Base-by-base conservation (phyloP, 2,113 vertebrate species). In the Psilopsiagon aymara region DNA sequence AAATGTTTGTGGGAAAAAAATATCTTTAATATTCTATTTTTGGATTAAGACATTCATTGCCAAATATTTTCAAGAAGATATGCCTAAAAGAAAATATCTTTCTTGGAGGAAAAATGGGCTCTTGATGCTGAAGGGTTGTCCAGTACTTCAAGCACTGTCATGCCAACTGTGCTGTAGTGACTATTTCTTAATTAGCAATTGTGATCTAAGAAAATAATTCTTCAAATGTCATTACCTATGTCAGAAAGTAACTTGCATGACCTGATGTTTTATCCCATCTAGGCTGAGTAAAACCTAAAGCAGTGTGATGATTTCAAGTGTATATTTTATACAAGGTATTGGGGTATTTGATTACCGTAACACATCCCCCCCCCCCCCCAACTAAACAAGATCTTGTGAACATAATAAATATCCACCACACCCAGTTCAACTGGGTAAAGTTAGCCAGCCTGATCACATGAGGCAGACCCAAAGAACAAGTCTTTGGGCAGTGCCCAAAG, bases 401-500 rank as follows among this genome's bases (percentile, higher is more conserved):
- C 27, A n/a, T 13, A 79, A 62, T 6, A 70, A 87, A 94, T 44
- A 70, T 44, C 76, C 0, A 2, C 71, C 11, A 17, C 76, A 66
- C 84, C 88, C 88, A 59, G 10, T 29, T 66, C 33, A 75, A 83
- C 47, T 71, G 86, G 82, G 68, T 66, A 51, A 60, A 75, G 64
- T 4, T 90, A 64, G 46, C 57, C 92, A 91, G 85, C n/a, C 57
- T 80, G 31, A 62, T 93, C 88, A 88, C 69, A 35, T 4, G 25
- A 70, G 87, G 67, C 75, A 67, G 80, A 67, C 27, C 67, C 83
- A 85, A 79, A 74, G 63, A 86, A 31, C 60, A 68, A 55, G 85
- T 39, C 77, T 83, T 28, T 94, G 96, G 93, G 94, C 79, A 96
- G 46, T 93, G 79, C 92, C 92, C 92, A 95, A 80, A 95, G 94